These are phyloP conservation scores for Erynnis tages DNA, from an alignment of 2,888 invertebrate genomes.

Conservation along the genomic window DNA sequence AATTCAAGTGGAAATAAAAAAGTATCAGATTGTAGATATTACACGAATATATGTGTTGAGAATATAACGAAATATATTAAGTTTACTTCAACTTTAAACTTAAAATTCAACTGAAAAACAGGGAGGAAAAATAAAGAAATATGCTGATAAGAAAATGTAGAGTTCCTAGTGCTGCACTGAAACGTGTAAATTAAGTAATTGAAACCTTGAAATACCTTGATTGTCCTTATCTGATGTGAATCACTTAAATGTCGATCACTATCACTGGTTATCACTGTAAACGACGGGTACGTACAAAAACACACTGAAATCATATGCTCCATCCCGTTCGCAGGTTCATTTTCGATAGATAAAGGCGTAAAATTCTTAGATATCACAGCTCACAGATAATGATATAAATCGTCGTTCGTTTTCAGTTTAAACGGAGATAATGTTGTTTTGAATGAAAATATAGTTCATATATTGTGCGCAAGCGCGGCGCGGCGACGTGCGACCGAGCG, in stretches of 20 bases:
- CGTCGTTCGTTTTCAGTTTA: constrained; percentile 22
- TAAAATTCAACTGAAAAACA: background rate
- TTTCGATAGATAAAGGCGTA: constrained; percentile 45
- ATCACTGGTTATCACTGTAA: constrained; percentile 76
- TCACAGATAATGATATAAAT: constrained; percentile 45
- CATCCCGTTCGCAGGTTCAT: constrained; percentile 74
- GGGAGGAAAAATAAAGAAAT: background rate
- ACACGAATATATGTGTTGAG: too few species aligned
- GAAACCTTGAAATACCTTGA: constrained; percentile 59
- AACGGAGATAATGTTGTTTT: constrained; percentile 46
- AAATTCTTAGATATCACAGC: constrained; percentile 61
- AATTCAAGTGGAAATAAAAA: too few species aligned
- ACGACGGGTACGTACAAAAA: constrained; percentile 62
- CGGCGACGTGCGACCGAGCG: constrained; percentile 46
- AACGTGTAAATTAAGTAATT: constrained; percentile 27
- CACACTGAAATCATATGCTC: constrained; percentile 76
- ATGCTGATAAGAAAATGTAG: constrained; percentile 16
- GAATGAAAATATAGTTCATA: constrained; percentile 64
- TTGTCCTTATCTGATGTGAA: constrained; percentile 64
- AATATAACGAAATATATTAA: too few species aligned
- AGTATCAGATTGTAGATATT: too few species aligned
- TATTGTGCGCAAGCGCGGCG: constrained; percentile 68
- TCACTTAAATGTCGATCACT: constrained; percentile 73
- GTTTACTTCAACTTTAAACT: too few species aligned
- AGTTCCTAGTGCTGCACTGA: constrained; percentile 5